These are phyloP conservation scores for Fragum whitleyi DNA, from an alignment of 2,888 invertebrate genomes.

Conservation along the genomic window DNA sequence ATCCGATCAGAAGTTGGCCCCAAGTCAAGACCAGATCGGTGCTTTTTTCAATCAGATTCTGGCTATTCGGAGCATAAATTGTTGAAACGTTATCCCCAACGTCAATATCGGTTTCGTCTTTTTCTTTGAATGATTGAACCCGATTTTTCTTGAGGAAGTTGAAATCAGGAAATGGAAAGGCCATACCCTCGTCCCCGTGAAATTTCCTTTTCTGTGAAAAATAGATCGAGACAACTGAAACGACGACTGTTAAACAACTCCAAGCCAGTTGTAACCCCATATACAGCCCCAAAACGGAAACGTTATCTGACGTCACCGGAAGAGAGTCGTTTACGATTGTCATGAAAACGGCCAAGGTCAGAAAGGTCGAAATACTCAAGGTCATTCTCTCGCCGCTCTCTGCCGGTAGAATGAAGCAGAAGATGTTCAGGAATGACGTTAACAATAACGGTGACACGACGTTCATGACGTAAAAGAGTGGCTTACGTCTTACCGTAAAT, in stretches of 20 bases:
- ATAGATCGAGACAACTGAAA: conserved; percentile 55
- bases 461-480: conserved; percentile 62
- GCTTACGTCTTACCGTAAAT: conserved; percentile 50
- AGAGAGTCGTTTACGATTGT: conserved; percentile 62
- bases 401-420: conserved; percentile 63
- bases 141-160: not conserved
- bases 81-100: not conserved
- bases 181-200: not conserved
- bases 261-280: conserved; percentile 65
- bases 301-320: conserved; percentile 62
- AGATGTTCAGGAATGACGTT: conserved; percentile 59
- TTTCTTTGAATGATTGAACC: not conserved
- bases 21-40: not conserved
- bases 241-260: conserved; percentile 58
- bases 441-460: conserved; percentile 61
- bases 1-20: not conserved
- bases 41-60: not conserved
- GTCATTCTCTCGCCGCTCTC: conserved; percentile 67
- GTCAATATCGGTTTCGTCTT: not conserved
- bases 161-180: not conserved
- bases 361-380: conserved; percentile 64
- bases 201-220: conserved; percentile 38
- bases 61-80: conserved; percentile 3
- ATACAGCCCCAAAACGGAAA: conserved; percentile 64
- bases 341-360: conserved; percentile 68